These are phyloP conservation scores for Brienomyrus brachyistius DNA, from an alignment of 2,113 vertebrate species.

Conservation along the genomic window DNA sequence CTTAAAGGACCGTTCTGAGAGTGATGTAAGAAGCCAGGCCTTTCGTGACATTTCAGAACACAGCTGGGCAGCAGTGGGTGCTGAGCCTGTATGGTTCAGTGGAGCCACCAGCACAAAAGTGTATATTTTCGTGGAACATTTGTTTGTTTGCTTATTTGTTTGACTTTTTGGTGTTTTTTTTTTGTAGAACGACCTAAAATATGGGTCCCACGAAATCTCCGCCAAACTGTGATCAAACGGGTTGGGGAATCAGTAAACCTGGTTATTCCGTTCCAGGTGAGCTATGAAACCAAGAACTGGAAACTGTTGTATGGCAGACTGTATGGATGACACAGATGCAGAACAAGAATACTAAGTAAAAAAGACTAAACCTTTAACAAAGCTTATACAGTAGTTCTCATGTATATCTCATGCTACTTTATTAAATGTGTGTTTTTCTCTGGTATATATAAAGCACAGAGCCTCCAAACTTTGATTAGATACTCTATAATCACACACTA, in stretches of 20 bases:
- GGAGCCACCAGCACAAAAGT: no score
- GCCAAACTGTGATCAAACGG: slow-evolving; percentile 83
- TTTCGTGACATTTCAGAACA: neutral
- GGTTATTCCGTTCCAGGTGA: slow-evolving; percentile 91
- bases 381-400: neutral
- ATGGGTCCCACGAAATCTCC: slow-evolving; percentile 82
- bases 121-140: neutral
- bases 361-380: neutral
- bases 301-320: neutral
- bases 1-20: neutral
- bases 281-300: neutral
- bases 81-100: neutral
- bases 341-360: neutral
- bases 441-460: neutral
- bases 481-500: neutral
- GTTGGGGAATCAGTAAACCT: slow-evolving; percentile 88
- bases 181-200: slow-evolving; percentile 84
- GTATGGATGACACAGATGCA: neutral
- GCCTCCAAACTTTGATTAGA: neutral
- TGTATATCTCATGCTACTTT: neutral
- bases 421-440: neutral
- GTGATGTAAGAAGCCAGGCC: neutral
- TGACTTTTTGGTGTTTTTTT: neutral
- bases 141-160: neutral
- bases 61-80: neutral